Conservation (phyloP, 2,797 vertebrate genomes). For the Liparis tanakae region DNA sequence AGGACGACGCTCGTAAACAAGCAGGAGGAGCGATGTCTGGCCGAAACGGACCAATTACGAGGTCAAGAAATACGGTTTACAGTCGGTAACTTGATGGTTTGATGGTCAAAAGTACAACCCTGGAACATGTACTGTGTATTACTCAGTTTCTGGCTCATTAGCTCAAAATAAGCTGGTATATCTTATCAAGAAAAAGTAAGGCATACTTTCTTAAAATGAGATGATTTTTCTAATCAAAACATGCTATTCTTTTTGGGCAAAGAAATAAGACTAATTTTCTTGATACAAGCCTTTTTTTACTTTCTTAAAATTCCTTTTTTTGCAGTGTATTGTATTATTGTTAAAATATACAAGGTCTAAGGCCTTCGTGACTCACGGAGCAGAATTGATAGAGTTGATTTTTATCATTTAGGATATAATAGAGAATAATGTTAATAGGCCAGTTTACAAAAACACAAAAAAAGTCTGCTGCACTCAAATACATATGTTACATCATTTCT, state of each 20-base stretch:
- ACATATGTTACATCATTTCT: conserved; percentile 4
- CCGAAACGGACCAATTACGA: conserved; percentile 20
- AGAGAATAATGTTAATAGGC: not conserved
- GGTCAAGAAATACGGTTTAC: conserved; percentile 10
- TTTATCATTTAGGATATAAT: conserved; percentile 12
- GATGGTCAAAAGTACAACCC: conserved; percentile 1
- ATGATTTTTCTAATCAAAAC: too few relatives aligned
- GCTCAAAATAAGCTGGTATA: too few relatives aligned
- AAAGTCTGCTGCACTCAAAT: conserved; percentile 3
- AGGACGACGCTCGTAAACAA: conserved; percentile 31
- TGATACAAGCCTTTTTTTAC: too few relatives aligned
- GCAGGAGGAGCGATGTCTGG: conserved; percentile 17
- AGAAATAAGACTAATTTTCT: too few relatives aligned
- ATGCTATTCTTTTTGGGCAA: too few relatives aligned
- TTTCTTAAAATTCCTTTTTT: too few relatives aligned
- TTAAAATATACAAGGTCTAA: conserved; percentile 15
- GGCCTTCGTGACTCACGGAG: not conserved
- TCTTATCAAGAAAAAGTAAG: too few relatives aligned
- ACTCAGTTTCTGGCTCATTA: too few relatives aligned
- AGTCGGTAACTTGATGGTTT: conserved; percentile 15
- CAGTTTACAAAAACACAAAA: conserved; percentile 4
- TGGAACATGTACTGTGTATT: not conserved
- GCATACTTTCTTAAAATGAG: too few relatives aligned
- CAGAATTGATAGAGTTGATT: not conserved
- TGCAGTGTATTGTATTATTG: too few relatives aligned